These are phyloP conservation scores for Actinia equina DNA, from an alignment of 64 coral and sea anemone genomes.

Conservation along the genomic window DNA sequence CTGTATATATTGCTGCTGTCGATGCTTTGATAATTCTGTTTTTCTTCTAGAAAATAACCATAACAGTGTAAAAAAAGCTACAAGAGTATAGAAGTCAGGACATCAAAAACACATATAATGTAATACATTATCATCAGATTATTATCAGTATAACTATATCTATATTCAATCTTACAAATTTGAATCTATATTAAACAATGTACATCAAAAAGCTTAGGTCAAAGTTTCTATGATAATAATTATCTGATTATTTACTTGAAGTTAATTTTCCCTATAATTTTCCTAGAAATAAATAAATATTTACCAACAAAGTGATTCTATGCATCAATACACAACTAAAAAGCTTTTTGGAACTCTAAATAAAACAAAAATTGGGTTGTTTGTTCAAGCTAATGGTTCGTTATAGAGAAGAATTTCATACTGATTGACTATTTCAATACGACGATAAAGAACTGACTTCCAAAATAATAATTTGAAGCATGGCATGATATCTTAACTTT, in stretches of 20 bases:
- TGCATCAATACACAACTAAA: background rate
- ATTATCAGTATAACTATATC: too few relatives aligned
- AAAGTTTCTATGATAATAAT: too few relatives aligned
- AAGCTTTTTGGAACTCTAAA: background rate
- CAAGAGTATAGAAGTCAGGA: too few relatives aligned
- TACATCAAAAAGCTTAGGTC: too few relatives aligned
- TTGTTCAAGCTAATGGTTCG: background rate
- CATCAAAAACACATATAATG: too few relatives aligned
- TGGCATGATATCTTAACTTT: background rate
- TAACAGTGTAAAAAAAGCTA: too few relatives aligned
- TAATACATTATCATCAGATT: background rate
- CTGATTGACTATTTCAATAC: background rate
- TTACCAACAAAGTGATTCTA: background rate
- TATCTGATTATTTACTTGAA: background rate
- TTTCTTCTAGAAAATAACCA: too few relatives aligned
- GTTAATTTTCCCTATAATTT: background rate
- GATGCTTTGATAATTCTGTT: too few relatives aligned
- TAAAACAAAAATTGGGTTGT: background rate
- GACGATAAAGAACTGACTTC: background rate
- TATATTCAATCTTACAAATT: too few relatives aligned
- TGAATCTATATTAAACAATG: too few relatives aligned
- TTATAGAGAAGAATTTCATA: background rate
- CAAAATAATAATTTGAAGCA: background rate
- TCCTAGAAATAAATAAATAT: background rate
- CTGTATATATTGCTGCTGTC: too few relatives aligned